phyloP scores from a whole-genome alignment of 2,113 vertebrate species.

The Pelmatolapia mariae region DNA sequence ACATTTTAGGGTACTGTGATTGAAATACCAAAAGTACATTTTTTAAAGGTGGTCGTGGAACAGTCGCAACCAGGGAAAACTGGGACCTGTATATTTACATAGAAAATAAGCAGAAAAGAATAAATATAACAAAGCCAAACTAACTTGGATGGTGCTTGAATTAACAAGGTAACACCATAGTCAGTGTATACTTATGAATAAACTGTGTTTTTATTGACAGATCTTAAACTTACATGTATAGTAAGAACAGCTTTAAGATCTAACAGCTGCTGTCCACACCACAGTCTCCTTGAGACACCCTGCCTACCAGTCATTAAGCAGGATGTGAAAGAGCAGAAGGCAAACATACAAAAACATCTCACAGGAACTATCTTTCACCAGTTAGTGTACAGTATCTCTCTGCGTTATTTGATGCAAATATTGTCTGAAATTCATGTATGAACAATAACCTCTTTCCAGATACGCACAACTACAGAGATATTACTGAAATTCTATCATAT shows the following conservation, averaged over 20 bases:
- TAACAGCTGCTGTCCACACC: no score
- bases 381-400: not conserved
- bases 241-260: not conserved
- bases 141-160: not conserved
- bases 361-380: not conserved
- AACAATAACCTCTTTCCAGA: not conserved
- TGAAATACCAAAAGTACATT: no score
- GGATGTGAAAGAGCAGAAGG: not conserved
- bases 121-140: not conserved
- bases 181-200: not conserved
- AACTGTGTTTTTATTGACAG: not conserved
- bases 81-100: no score
- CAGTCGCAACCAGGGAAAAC: no score
- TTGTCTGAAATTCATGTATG: not conserved
- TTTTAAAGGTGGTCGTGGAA: no score
- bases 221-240: not conserved
- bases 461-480: not conserved
- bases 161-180: no score
- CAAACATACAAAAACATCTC: not conserved
- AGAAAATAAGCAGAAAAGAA: not conserved
- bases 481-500: no score
- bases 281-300: not conserved
- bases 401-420: not conserved
- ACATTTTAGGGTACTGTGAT: no score
- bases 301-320: not conserved